phyloP scores from a whole-genome alignment of 1,140 invertebrate genomes.

The Thereuonema tuberculata region DNA sequence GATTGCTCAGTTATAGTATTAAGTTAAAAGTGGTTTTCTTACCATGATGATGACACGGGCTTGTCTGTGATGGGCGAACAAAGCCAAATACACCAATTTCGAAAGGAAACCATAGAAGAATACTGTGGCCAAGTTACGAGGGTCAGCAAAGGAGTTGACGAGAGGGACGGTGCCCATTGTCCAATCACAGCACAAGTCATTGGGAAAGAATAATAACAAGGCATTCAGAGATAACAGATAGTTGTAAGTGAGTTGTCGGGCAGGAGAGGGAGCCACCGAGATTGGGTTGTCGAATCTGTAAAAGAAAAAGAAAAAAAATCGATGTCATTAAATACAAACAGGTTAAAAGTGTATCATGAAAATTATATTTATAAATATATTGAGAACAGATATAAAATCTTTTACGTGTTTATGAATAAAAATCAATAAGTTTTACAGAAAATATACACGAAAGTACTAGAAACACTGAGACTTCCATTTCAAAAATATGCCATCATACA shows the following conservation, averaged over 20 bases:
- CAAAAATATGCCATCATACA: too few species aligned
- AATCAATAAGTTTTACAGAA: too few species aligned
- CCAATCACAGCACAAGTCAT: slow-evolving; percentile 91
- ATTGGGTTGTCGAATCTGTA: slow-evolving; percentile 83
- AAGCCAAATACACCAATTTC: slow-evolving; percentile 46
- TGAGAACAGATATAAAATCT: too few species aligned
- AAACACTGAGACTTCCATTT: too few species aligned
- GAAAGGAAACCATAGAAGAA: slow-evolving; percentile 49
- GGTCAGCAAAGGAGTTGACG: slow-evolving; percentile 60
- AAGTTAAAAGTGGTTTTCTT: too few species aligned
- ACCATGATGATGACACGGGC: not conserved
- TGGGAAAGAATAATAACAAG: slow-evolving; percentile 77
- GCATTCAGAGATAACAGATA: slow-evolving; percentile 82
- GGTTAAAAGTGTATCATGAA: slow-evolving; percentile 1
- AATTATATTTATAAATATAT: too few species aligned
- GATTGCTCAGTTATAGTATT: too few species aligned
- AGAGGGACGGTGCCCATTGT: slow-evolving; percentile 94
- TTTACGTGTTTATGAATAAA: too few species aligned
- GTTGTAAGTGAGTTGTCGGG: slow-evolving; percentile 80
- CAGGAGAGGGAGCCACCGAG: slow-evolving; percentile 56
- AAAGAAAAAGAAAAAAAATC: slow-evolving; percentile 21
- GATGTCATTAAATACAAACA: too few species aligned
- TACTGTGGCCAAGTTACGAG: slow-evolving; percentile 70
- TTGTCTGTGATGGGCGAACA: slow-evolving; percentile 24
- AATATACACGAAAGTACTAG: too few species aligned